Evolutionary conservation across 2,888 invertebrate species (phyloP), one percentile per base, ranked within the genome.

Genomic region (Eupithecia insigniata): DNA sequence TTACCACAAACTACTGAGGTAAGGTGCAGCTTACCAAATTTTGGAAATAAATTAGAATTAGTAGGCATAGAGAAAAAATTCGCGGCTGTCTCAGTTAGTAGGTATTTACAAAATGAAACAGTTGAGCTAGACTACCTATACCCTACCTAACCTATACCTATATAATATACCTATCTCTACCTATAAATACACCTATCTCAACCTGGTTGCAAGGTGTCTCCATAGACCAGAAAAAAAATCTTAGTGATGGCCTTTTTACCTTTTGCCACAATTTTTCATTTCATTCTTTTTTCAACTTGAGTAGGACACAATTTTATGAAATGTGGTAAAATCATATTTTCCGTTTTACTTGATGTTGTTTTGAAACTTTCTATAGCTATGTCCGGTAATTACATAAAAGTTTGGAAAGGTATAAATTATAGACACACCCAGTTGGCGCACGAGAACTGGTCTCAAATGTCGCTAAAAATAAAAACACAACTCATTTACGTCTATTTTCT

Each of bases 341-440:
- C 26, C 16, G 58, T 28, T 58, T 58, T 58, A 14, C 18, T 58
- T 58, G 22, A 22, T 55, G 55, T 26, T 51, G 22, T 51, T 22
- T 51, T 51, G 5, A 14, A 55, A 55, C 55, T 55, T 55, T 55
- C 55, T 55, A 55, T 26, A n/a, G n/a, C n/a, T n/a, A 26, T 22
- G 12, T 51, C 22, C 26, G 55, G 26, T 32, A 32, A 62, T 34
- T 22, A 62, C 34, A 62, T 62, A 32, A 62, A 62, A 12, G 10
- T 71, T 75, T 60, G 26, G 79, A 76, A 76, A 75, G 72, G 74
- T 72, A 71, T 76, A 75, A 72, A 72, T 74, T 71, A 71, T 66
- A 68, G 36, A 28, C 66, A 55, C 46, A 32, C 67, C 62, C 43
- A 71, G 71, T 67, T 69, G 70, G 70, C 69, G 28, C 32, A 55